phyloP scores from a whole-genome alignment of 1,140 invertebrate species.

The Mercenaria mercenaria region DNA sequence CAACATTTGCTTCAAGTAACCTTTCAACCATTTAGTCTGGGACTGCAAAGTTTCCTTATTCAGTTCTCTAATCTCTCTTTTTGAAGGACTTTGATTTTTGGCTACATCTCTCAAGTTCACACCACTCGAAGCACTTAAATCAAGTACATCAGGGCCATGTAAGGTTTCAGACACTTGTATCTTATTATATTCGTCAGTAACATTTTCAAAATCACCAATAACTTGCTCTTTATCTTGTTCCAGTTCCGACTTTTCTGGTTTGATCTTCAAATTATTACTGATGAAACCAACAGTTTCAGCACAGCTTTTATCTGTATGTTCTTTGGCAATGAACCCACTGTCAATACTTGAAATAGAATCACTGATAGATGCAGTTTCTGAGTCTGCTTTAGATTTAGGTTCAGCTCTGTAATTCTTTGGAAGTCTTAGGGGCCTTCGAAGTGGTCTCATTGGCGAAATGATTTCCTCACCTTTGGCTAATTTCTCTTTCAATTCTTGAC shows the following conservation, averaged over 20 bases:
- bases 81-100: not conserved
- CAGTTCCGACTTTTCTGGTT: not conserved
- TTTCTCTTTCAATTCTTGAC: constrained; percentile 14
- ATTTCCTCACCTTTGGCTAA: not conserved
- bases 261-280: not conserved
- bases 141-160: not conserved
- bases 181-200: not conserved
- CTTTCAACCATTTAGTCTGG: constrained; percentile 5
- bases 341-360: not conserved
- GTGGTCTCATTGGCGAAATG: not conserved
- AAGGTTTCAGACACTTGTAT: not conserved
- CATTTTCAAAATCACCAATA: not conserved
- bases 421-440: not conserved
- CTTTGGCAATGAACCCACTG: not conserved
- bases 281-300: not conserved
- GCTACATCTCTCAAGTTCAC: not conserved
- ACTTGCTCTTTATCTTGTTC: not conserved
- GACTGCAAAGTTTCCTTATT: constrained; percentile 1
- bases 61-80: not conserved
- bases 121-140: not conserved
- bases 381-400: not conserved
- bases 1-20: not conserved
- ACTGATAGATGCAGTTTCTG: not conserved
- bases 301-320: not conserved
- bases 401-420: not conserved